A percentile compares a stretch with the other conserved stretches of the same genome.
Evolutionary conservation across 2,797 vertebrate species (phyloP).

Genomic region (Pogoniulus pusillus): DNA sequence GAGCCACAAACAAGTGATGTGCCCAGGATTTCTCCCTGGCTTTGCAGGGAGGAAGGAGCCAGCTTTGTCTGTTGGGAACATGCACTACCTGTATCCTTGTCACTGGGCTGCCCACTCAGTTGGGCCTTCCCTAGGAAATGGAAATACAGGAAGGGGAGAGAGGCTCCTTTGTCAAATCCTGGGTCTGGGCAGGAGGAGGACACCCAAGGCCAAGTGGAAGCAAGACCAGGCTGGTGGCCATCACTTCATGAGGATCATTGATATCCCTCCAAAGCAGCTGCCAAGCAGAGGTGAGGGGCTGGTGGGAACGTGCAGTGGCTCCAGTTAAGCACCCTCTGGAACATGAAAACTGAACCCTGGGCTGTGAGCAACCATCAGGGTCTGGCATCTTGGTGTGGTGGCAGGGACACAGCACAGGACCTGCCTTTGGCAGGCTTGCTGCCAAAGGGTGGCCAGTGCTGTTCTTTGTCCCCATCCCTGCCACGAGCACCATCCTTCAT

Average conservation of each 20-base stretch:
- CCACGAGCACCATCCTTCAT: fast-evolving
- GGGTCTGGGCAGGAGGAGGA: neutral
- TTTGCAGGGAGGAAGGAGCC: neutral
- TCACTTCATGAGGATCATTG: neutral
- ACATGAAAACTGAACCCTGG: neutral
- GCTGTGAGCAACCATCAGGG: neutral
- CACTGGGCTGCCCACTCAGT: neutral
- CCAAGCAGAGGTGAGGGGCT: neutral
- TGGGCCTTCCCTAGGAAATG: neutral
- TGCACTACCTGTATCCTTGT: fast-evolving
- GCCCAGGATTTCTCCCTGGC: neutral
- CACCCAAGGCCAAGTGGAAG: fast-evolving
- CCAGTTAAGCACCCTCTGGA: neutral
- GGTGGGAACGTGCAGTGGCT: neutral
- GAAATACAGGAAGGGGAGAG: neutral
- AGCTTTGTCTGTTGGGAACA: neutral
- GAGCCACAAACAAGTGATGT: no score
- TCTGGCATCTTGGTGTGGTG: neutral
- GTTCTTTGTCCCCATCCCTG: neutral
- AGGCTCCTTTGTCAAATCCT: neutral
- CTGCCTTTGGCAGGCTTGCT: no score
- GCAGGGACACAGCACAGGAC: neutral
- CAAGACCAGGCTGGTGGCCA: neutral
- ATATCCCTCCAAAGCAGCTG: neutral
- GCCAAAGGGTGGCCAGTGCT: fast-evolving